Base-by-base conservation (phyloP, 2,888 invertebrate genomes). In the Trichopoda pennipes region DNA sequence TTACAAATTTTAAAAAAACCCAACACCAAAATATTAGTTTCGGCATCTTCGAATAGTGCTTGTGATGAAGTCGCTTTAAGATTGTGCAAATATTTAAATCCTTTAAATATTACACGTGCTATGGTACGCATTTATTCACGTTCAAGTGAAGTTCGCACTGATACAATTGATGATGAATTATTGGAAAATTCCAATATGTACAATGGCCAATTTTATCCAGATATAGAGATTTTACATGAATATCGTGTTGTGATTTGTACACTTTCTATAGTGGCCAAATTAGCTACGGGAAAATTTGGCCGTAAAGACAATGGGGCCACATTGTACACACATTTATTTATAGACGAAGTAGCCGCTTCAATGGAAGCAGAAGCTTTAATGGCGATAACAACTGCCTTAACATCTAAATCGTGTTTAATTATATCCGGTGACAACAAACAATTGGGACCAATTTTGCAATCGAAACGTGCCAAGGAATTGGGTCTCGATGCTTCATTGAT, bases 331-430 rank as follows among this genome's bases (percentile, higher is more conserved):
- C 94, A 95, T 87, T 92, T 95, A 10, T 94, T 96, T 88, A 92
- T 96, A 58, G 96, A 96, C 88, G 96, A 96, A 91, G 94, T 94
- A 17, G 95, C 95, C 0, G 95, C 96, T 87, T 93, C 94, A 0
- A 93, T 92, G 7, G 95, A 95, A 90, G 93, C 94, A 0, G 95
- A 95, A 88, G 91, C 93, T n/a, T 87, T 94, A 55, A 93, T 95
- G 86, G 93, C 94, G 3, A 70, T 85, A 21, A 56, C 81, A 6
- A 19, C 68, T 23, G 49, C 75, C 55, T 55, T 81, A 60, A 58
- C 35, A 8, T 21, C 58, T 1, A 32, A 64, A 16, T 66, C 75
- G 3, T 42, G 56, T 49, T 51, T 82, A 23, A 75, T 72, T 66
- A 58, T 82, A 58, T 64, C 76, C 35, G 96, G 96, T 1, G 96